Conservation (phyloP, 2,113 vertebrate species). For the Cyprinodon brontotheroides region DNA sequence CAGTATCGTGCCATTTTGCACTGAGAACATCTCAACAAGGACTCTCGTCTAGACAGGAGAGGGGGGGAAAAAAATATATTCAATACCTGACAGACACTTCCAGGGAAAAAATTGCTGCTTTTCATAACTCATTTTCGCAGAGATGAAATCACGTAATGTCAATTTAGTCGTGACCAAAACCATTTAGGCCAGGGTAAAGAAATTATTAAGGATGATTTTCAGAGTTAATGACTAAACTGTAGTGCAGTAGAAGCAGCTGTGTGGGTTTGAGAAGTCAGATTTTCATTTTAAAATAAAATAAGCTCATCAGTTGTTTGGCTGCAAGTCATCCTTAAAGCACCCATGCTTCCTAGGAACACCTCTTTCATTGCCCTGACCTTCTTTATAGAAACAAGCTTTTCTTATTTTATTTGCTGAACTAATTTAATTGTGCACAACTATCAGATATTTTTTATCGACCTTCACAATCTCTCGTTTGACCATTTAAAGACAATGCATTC, state of each 20-base stretch:
- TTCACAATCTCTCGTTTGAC: conserved; percentile 14
- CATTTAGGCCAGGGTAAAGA: not conserved
- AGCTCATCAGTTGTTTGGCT: not conserved
- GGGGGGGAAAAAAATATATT: not conserved
- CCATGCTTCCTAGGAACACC: conserved; percentile 8
- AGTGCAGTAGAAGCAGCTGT: not conserved
- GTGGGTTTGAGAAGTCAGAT: not conserved
- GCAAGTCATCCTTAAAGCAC: not conserved
- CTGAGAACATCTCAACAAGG: conserved; percentile 88
- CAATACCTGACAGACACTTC: not conserved
- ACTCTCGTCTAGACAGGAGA: conserved; percentile 77
- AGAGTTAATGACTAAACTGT: conserved; percentile 11
- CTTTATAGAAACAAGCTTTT: conserved; percentile 2
- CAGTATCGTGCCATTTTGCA: conserved; percentile 93
- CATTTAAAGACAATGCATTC: conserved; percentile 37
- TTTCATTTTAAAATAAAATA: not conserved
- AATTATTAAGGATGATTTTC: not conserved
- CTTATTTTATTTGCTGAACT: conserved; percentile 7
- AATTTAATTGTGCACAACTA: conserved; percentile 17
- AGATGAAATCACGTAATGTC: not conserved
- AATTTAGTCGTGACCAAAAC: not conserved
- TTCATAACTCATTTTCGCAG: not conserved
- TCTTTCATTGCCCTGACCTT: conserved; percentile 37
- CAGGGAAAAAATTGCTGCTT: not conserved
- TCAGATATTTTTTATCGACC: conserved; percentile 31